Conservation (phyloP, 2,113 vertebrate species). For the Rhinolophus ferrumequinum region DNA sequence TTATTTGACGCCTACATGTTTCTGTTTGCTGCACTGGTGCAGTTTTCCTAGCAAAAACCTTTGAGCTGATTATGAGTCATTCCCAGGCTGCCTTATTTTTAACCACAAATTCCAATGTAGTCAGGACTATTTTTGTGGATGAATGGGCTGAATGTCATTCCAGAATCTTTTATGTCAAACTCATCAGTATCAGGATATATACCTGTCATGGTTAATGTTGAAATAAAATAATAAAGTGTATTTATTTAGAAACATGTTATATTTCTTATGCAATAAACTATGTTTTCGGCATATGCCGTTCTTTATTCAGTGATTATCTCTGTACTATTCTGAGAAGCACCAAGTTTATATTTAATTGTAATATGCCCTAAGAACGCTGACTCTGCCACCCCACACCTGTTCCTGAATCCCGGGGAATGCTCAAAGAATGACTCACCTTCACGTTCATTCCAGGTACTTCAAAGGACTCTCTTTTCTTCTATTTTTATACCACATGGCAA, state of each 20-base stretch:
- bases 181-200: background rate
- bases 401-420: background rate
- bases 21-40: background rate
- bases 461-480: background rate
- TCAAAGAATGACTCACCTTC: background rate
- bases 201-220: background rate
- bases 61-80: conserved; percentile 9
- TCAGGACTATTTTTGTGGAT: conserved; percentile 6
- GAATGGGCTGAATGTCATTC: background rate
- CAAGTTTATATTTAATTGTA: background rate
- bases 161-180: background rate
- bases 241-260: background rate
- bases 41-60: background rate
- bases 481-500: background rate
- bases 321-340: background rate
- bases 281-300: background rate
- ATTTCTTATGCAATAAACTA: background rate
- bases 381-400: fast-evolving
- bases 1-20: background rate
- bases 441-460: background rate
- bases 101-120: background rate
- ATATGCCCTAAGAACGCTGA: background rate
- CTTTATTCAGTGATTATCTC: background rate
- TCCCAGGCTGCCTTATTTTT: conserved; percentile 8
- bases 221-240: background rate